These are phyloP conservation scores for Rhinogobio ventralis DNA, from an alignment of 2,797 vertebrate genomes.

Conservation along the genomic window DNA sequence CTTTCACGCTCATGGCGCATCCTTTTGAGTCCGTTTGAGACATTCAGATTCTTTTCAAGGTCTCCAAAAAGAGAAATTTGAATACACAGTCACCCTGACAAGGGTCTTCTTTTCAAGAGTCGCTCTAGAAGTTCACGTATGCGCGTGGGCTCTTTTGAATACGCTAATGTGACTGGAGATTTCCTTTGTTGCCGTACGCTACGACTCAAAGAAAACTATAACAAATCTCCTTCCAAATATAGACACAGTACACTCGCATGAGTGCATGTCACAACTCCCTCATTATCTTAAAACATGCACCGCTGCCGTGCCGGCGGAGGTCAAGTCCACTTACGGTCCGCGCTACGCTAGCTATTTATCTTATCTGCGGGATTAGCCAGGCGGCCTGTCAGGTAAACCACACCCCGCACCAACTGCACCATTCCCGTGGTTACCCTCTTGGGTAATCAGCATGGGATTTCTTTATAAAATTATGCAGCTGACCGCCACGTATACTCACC, in stretches of 20 bases:
- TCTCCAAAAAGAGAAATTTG: slow-evolving; percentile 38
- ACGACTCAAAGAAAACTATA: slow-evolving; percentile 10
- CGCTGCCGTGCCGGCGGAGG: slow-evolving; percentile 60
- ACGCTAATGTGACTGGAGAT: slow-evolving; percentile 36
- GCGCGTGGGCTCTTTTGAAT: slow-evolving; percentile 12
- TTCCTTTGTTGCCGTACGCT: slow-evolving; percentile 18
- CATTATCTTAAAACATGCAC: slow-evolving; percentile 63
- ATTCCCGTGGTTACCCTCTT: slow-evolving; percentile 42
- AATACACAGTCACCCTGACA: slow-evolving; percentile 23
- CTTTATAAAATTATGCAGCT: slow-evolving; percentile 77
- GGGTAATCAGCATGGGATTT: slow-evolving; percentile 70
- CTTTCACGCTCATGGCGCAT: slow-evolving; percentile 47
- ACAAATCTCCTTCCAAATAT: slow-evolving; percentile 16
- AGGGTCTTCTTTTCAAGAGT: slow-evolving; percentile 18
- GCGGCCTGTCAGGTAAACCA: slow-evolving; percentile 60
- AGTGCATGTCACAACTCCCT: slow-evolving; percentile 25
- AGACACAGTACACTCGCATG: background rate
- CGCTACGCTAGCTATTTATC: slow-evolving; percentile 61
- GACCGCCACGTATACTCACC: slow-evolving; percentile 78
- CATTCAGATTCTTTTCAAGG: slow-evolving; percentile 58
- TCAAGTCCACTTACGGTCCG: slow-evolving; percentile 67
- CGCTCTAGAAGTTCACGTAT: slow-evolving; percentile 25
- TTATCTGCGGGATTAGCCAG: slow-evolving; percentile 60
- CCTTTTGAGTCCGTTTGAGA: slow-evolving; percentile 55
- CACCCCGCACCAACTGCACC: slow-evolving; percentile 43